Evolutionary conservation across 2,113 vertebrate species (phyloP), one percentile per base, ranked within the genome.

Genomic region (Myrmophylax atrothorax): DNA sequence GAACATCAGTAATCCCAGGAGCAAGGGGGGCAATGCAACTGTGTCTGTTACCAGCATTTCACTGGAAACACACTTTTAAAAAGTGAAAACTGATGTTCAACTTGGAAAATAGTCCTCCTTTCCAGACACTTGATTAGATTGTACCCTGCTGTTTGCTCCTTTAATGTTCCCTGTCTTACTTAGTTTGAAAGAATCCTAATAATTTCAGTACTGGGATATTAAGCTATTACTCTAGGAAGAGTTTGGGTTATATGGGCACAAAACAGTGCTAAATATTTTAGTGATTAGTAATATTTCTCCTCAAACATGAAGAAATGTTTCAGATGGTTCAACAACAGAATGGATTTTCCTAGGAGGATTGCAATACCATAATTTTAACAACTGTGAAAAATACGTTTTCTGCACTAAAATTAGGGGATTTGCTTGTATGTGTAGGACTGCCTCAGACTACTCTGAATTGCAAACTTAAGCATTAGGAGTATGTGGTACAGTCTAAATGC

Each of bases 361-460:
- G 63, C 3, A 28, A 50, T 70, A 80, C 56, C 20, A 8, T 50
- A 42, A 50, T 83, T 84, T 86, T 89, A 96, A 92, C 83, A 88
- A 84, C 88, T 94, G 85, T 93, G 94, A 91, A 93, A 89, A 97
- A 90, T 42, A 72, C 1, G 38, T 88, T 96, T 94, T 93, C 83
- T 14, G 6, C 76, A 81, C 76, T 74, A 74, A 66, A 92, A 90
- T 86, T 10, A 60, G 18, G 56, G 62, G 60, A 94, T 95, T 89
- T 95, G 18, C 63, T 78, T 69, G 22, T 87, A 67, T 67, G 37
- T 33, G 18, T 46, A 53, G 33, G 49, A 58, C 53, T 46, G 66
- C 26, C 52, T 28, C 44, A 44, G 46, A 66, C 19, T 58, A 40
- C 10, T 74, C 33, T 56, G 87, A 70, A 60, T 18, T 40, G 59